A percentile compares a stretch with the other conserved stretches of the same genome.
Evolutionary conservation across 2,888 invertebrate species (phyloP).

Genomic region (Dione vanillae): DNA sequence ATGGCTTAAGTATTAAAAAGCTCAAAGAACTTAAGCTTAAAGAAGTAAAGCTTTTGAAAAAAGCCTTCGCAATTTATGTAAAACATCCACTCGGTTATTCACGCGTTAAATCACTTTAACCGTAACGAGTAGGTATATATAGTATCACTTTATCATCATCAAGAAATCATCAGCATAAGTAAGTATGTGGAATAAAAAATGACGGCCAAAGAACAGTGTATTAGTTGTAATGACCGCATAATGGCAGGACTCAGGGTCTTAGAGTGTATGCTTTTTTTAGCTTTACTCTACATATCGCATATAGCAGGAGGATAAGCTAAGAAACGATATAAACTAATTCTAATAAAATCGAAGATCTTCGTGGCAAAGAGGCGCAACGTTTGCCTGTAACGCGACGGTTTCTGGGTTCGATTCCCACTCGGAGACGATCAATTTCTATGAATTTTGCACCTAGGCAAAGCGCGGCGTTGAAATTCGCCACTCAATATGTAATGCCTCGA

Average conservation of each 20-base stretch:
- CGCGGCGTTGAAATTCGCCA: too few species aligned
- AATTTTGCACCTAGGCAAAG: too few species aligned
- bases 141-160: slow-evolving; percentile 50
- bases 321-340: too few species aligned
- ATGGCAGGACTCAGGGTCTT: slow-evolving; percentile 39
- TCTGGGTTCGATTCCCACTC: too few species aligned
- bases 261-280: background rate
- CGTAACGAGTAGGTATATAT: slow-evolving; percentile 18
- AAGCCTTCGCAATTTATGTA: background rate
- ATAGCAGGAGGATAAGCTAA: background rate
- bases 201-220: slow-evolving; percentile 52
- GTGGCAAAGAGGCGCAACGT: too few species aligned
- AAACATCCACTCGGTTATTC: slow-evolving; percentile 10
- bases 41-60: background rate
- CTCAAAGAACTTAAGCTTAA: too few species aligned
- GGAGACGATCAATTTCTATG: too few species aligned
- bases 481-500: too few species aligned
- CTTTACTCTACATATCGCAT: background rate
- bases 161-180: slow-evolving; percentile 48
- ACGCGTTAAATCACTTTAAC: slow-evolving; percentile 19
- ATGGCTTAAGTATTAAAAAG: background rate
- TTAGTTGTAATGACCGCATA: slow-evolving; percentile 50
- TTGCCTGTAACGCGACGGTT: too few species aligned
- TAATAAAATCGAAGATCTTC: too few species aligned
- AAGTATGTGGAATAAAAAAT: slow-evolving; percentile 47